Percentiles rank a stretch among this genome's conserved stretches.
These are phyloP conservation scores for Penaeus monodon DNA, from an alignment of 2,888 invertebrate species.

Conservation along the genomic window DNA sequence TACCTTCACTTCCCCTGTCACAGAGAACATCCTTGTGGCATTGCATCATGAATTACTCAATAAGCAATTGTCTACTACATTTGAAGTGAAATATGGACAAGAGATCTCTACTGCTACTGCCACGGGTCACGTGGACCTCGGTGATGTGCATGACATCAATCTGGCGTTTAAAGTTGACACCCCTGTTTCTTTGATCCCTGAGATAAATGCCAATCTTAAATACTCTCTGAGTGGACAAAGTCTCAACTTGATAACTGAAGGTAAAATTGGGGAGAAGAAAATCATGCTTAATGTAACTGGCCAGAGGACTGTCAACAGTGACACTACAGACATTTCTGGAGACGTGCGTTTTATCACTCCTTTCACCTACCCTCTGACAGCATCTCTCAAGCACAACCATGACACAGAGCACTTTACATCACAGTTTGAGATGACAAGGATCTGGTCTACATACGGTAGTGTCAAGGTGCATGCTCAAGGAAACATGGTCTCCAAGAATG, in stretches of 20 bases:
- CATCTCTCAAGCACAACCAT: conserved; percentile 21
- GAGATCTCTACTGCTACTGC: conserved; percentile 15
- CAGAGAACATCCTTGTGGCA: conserved; percentile 32
- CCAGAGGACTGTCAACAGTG: conserved; percentile 13
- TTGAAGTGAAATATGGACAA: conserved; percentile 39
- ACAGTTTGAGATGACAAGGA: conserved; percentile 40
- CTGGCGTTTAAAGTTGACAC: conserved; percentile 17
- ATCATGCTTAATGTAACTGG: conserved; percentile 42
- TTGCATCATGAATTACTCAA: conserved; percentile 29
- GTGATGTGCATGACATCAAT: conserved; percentile 3
- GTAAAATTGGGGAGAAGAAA: conserved; percentile 34
- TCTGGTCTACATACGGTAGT: conserved; percentile 49
- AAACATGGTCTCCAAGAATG: not conserved
- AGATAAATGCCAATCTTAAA: no score
- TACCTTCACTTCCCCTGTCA: conserved; percentile 49
- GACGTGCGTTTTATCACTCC: conserved; percentile 53
- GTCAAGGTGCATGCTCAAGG: conserved; percentile 39
- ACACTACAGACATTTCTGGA: conserved; percentile 28
- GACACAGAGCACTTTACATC: conserved; percentile 30
- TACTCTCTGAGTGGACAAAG: conserved; percentile 16
- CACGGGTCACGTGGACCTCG: conserved; percentile 23
- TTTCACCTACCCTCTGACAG: conserved; percentile 48
- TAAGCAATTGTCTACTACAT: conserved; percentile 7
- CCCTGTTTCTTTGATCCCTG: not conserved
- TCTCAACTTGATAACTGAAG: conserved; percentile 29